Base-by-base conservation (phyloP, 2,113 vertebrate genomes). In the Ceyx cyanopectus region DNA sequence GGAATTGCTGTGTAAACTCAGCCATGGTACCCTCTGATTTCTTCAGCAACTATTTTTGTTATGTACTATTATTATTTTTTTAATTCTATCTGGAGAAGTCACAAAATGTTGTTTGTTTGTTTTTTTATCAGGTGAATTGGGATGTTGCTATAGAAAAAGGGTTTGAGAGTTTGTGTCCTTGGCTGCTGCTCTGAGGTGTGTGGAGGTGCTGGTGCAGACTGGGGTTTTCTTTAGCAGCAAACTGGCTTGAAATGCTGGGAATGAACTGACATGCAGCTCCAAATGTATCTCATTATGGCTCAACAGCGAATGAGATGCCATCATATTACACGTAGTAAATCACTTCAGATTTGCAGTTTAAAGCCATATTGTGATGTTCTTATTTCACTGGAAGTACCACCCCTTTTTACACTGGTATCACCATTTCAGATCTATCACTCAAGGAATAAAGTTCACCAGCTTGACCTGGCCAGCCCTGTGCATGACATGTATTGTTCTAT, bases 401-500 rank as follows among this genome's bases (percentile, higher is more conserved):
- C 9, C 20, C 8, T 9, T 58, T 89, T 62, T 40, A 73, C 83
- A 67, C 9, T 34, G 41, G 6, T 12, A 12, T 53, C 46, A 73
- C n/a, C 26, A 19, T 40, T 82, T 41, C 6, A 5, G 45, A 27
- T 5, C 0, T 20, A 27, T 70, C 37, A 24, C 32, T 27, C 51
- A 83, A 67, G 46, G 37, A 60, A 30, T 17, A 9, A 83, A 58
- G 7, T 7, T 7, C 26, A 58, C 30, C 34, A 56, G 5, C 40
- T n/a, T 5, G 5, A 32, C 11, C 50, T 4, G 2, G 27, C 8
- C 58, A 76, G 23, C 63, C n/a, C 77, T 1, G 1, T 12, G 69
- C 2, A 1, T 2, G 3, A 43, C 29, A 65, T 3, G 1, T 10
- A 4, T 0, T 12, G 41, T 23, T 27, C 22, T 29, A 18, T 6